Evolutionary conservation across 35 echinoderm and acorn worm genomes (phyloP), one percentile per base, ranked within the genome.

Genomic region (Chiridota heheva): DNA sequence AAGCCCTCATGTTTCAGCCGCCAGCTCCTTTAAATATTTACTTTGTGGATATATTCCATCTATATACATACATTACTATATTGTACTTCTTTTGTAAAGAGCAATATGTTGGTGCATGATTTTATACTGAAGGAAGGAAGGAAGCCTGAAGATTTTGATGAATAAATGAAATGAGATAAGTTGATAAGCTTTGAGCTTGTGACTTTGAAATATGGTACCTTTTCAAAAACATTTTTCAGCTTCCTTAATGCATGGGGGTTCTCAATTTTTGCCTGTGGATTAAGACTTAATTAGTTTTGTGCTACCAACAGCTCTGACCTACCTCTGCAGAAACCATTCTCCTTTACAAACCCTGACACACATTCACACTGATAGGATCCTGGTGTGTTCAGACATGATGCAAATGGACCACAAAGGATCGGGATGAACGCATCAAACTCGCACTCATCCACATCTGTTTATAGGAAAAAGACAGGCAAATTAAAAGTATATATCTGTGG

Each of bases 391-490:
- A 42, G 44, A 82, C 95, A 98, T 17, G 55, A 44, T 2, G 95
- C 77, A 57, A 91, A 59, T 3, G 71, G 72, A 22, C 89, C 95
- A 91, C 95, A 98, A 1, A 91, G 66, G 18, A 85, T 75, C 28
- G 73, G 63, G 44, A 91, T 67, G 7, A 98, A 51, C 32, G 83
- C 85, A 4, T 81, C 45, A 63, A 89, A 88, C 45, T 98, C 84
- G 63, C 95, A 98, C 56, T 98, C 95, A 62, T 98, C 77, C 7
- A 98, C 95, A 67, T 98, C 95, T 98, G 48, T 22, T 40, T 58
- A 42, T 40, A 36, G 37, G 43, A 58, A 68, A 46, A 17, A 78
- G 39, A 31, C 34, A 35, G 2, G 20, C 38, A 37, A 84, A 24
- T 18, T 33, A 16, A 7, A 4, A 82, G 1, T 56, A 58, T 28